Percentiles rank a stretch among this genome's conserved stretches.
phyloP scores from a whole-genome alignment of 2,888 invertebrate genomes.

The Buathra laborator region DNA sequence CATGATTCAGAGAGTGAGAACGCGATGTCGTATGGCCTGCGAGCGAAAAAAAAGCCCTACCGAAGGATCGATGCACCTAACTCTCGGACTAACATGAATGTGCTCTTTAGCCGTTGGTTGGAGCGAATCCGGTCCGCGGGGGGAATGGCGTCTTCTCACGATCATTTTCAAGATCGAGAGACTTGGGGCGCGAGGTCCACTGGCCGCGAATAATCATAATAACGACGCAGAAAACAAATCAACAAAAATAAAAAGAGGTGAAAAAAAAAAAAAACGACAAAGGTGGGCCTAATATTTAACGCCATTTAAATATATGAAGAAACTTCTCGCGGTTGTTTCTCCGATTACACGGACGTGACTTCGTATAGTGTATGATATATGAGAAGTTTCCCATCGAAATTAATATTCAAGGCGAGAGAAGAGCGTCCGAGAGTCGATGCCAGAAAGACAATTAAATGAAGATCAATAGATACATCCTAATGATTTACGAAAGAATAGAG shows the following conservation, averaged over 20 bases:
- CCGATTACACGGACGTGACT: neutral
- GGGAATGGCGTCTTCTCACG: slow-evolving; percentile 68
- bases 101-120: slow-evolving; percentile 69
- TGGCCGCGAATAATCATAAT: slow-evolving; percentile 56
- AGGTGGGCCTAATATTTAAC: slow-evolving; percentile 29
- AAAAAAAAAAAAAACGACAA: slow-evolving; percentile 42
- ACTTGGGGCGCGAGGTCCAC: slow-evolving; percentile 23
- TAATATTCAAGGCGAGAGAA: slow-evolving; percentile 64
- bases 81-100: slow-evolving; percentile 70
- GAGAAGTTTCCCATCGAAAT: slow-evolving; percentile 51
- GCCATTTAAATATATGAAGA: slow-evolving; percentile 35
- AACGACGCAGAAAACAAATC: slow-evolving; percentile 29
- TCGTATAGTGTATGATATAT: slow-evolving; percentile 42
- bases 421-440: slow-evolving; percentile 53
- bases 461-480: slow-evolving; percentile 70
- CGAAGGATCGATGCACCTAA: slow-evolving; percentile 68
- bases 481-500: slow-evolving; percentile 48
- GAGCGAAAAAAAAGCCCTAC: slow-evolving; percentile 49
- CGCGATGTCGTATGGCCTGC: slow-evolving; percentile 39
- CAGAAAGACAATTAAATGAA: slow-evolving; percentile 69
- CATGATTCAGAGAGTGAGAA: slow-evolving; percentile 57
- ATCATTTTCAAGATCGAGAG: slow-evolving; percentile 65
- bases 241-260: slow-evolving; percentile 25
- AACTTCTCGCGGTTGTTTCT: neutral
- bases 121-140: slow-evolving; percentile 64